Evolutionary conservation across 2,888 invertebrate genomes (phyloP).

Genomic region (Imbricaverruca yamaguchii): DNA sequence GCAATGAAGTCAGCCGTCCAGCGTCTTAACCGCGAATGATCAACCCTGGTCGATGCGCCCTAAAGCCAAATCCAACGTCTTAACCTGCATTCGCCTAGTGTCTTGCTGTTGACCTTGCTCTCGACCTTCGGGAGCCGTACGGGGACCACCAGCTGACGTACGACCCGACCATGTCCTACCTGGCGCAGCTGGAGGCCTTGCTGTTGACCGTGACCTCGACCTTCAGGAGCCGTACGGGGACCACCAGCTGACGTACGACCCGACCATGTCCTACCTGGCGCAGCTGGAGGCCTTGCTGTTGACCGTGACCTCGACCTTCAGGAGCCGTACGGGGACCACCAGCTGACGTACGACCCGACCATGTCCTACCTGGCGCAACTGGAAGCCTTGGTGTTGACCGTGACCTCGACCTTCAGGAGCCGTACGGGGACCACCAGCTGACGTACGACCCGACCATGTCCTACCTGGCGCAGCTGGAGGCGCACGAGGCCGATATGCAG

Average conservation of each 20-base stretch:
- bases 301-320: neutral
- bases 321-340: neutral
- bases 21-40: too few species aligned
- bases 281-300: conserved; percentile 18
- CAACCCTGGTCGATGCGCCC: too few species aligned
- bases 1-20: too few species aligned
- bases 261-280: conserved; percentile 7
- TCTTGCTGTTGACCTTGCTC: neutral
- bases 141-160: neutral
- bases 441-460: neutral
- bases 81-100: too few species aligned
- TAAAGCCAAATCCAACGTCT: too few species aligned
- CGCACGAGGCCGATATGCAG: neutral
- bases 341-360: neutral
- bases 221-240: neutral
- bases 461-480: conserved; percentile 12
- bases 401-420: neutral
- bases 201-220: too few species aligned
- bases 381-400: neutral
- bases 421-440: neutral
- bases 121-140: neutral
- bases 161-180: conserved; percentile 4
- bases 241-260: neutral
- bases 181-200: conserved; percentile 13
- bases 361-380: conserved; percentile 9